Base-by-base conservation (phyloP, 2,888 invertebrate species). In the Smittia aterrima region DNA sequence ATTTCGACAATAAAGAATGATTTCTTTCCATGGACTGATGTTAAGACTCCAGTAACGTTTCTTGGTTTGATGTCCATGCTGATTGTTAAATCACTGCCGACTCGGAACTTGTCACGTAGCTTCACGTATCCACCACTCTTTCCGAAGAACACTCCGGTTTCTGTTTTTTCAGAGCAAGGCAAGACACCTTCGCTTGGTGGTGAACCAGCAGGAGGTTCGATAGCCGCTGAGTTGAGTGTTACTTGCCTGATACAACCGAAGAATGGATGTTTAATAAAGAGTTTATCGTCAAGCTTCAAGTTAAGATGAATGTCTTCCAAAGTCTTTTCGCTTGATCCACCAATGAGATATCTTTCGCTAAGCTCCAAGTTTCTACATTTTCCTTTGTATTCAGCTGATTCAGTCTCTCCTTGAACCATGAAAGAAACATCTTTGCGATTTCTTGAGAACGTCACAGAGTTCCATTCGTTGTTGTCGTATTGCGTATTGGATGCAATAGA, bases 1-100 rank as follows among this genome's bases (percentile, higher is more conserved):
- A 98, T 85, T 81, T 98, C 96, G 70, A 98, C 84, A 0, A 96
- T 86, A 77, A 98, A 84, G 81, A 89, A 96, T 79, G 97, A 95
- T 75, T 86, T 88, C 77, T 85, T 87, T 16, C 94, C 93, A 80
- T 95, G 92, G 1, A 95, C 93, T 1, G 95, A 90, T 77, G 96
- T 85, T 62, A 99, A 82, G 20, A 98, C 85, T 1, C 98, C 98
- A 0, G 92, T 90, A 3, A 89, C 86, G 77, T 90, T 89, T 18
- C 97, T 87, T 0, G 97, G 95, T 76, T 92, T 92, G 75, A 98
- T 91, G 77, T 95, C 92, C 86, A 98, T 87, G 41, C 87, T 87
- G 53, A 97, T 90, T 0, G 90, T 89, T 75, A 95, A 87, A 77
- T 90, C 89, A 53, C 86, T 83, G 2, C 95, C 95, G 1, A 96